Percentiles rank a stretch among this genome's conserved stretches.
Evolutionary conservation across 2,888 invertebrate genomes (phyloP).

Genomic region (Chromoteleia sp.): DNA sequence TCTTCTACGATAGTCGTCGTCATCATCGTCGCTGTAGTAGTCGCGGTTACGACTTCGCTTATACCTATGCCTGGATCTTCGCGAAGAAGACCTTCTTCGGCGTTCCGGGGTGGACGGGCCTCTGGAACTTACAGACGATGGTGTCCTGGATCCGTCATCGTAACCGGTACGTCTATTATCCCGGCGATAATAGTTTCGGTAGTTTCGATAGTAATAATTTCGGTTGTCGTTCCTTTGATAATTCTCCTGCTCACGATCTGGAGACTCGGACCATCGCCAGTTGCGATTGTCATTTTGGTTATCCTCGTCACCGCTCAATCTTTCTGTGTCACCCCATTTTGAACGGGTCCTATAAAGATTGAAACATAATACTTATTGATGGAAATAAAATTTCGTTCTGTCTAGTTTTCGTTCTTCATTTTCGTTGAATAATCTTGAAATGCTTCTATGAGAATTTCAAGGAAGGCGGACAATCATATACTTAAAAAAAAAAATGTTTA

Average conservation of each 20-base stretch:
- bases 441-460: no score
- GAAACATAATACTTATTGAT: not conserved
- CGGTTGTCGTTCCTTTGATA: constrained; percentile 66
- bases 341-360: constrained; percentile 68
- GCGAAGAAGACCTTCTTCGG: constrained; percentile 55
- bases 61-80: constrained; percentile 63
- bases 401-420: not conserved
- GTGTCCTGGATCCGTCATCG: constrained; percentile 60
- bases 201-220: constrained; percentile 40
- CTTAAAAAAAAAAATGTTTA: no score
- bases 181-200: constrained; percentile 48
- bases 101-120: constrained; percentile 60
- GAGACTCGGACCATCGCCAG: constrained; percentile 93
- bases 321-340: constrained; percentile 78
- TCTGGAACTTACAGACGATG: constrained; percentile 69
- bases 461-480: no score
- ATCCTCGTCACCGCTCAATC: constrained; percentile 72
- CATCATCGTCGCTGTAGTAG: constrained; percentile 63
- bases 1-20: constrained; percentile 54
- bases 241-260: constrained; percentile 85
- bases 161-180: constrained; percentile 46
- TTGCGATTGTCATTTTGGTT: constrained; percentile 79
- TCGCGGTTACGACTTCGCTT: constrained; percentile 65
- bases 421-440: constrained; percentile 1
- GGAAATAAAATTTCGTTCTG: not conserved